Conservation (phyloP, 2,797 vertebrate species). For the Pelodytes ibericus region DNA sequence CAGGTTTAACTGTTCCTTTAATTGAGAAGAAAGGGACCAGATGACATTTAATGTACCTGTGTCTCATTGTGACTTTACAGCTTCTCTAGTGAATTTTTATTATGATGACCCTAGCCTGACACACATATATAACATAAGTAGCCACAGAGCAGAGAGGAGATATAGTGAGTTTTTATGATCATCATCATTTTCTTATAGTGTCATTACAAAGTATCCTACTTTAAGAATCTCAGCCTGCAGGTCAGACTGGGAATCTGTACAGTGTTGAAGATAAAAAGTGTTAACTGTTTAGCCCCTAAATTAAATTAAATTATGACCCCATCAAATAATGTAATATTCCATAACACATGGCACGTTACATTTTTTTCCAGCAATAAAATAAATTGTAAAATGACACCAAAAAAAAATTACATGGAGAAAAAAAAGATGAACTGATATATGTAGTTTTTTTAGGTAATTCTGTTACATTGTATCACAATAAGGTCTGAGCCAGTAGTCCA, state of each 20-base stretch:
- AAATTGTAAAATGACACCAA: background rate
- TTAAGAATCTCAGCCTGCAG: background rate
- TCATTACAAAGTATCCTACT: background rate
- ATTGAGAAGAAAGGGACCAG: too few relatives aligned
- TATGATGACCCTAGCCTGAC: background rate
- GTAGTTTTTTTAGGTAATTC: background rate
- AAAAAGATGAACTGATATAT: background rate
- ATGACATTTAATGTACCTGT: background rate
- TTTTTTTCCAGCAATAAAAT: background rate
- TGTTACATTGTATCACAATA: background rate
- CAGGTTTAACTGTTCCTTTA: too few relatives aligned
- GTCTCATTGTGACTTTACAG: background rate
- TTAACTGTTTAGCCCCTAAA: background rate
- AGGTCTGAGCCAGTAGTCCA: background rate
- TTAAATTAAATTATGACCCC: background rate
- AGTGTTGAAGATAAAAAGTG: background rate
- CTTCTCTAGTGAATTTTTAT: background rate
- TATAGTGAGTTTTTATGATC: background rate
- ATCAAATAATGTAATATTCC: background rate
- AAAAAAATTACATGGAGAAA: background rate
- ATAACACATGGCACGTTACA: background rate
- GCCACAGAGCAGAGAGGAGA: background rate
- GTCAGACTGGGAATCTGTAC: background rate
- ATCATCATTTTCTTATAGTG: background rate
- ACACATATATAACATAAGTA: background rate